Conservation (phyloP, 1,140 invertebrate species). For the Habropoda laboriosa region DNA sequence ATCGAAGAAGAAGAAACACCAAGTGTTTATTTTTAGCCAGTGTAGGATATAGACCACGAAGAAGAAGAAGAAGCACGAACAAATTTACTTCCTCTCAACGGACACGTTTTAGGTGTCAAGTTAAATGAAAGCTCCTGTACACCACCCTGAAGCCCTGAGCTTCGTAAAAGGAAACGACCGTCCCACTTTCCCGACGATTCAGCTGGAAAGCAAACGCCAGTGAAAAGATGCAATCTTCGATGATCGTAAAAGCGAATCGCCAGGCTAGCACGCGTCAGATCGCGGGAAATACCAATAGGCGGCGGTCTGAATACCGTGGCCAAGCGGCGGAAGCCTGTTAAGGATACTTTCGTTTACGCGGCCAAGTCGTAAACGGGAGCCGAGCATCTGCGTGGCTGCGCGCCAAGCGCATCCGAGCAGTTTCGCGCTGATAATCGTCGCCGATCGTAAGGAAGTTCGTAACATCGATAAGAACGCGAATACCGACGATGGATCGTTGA, state of each 20-base stretch:
- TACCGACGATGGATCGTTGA: constrained; percentile 18
- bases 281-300: constrained; percentile 14
- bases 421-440: constrained; percentile 45
- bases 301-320: constrained; percentile 5
- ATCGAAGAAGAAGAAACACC: no score
- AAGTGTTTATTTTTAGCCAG: no score
- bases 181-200: constrained; percentile 27
- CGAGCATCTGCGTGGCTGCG: constrained; percentile 1
- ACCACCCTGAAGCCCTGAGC: no score
- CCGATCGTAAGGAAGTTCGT: constrained; percentile 53
- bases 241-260: constrained; percentile 24
- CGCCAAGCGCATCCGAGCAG: constrained; percentile 21
- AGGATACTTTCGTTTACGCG: constrained; percentile 51
- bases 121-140: background rate
- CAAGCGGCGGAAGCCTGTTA: constrained; percentile 31
- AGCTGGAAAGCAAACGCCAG: background rate
- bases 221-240: constrained; percentile 5
- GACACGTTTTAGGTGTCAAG: background rate
- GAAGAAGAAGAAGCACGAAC: background rate
- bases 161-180: constrained; percentile 10
- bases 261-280: background rate
- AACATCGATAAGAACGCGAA: constrained; percentile 35
- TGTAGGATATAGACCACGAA: no score
- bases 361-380: constrained; percentile 30
- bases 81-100: background rate